Evolutionary conservation across 2,888 invertebrate genomes (phyloP).

Genomic region (Eupithecia subfuscata): DNA sequence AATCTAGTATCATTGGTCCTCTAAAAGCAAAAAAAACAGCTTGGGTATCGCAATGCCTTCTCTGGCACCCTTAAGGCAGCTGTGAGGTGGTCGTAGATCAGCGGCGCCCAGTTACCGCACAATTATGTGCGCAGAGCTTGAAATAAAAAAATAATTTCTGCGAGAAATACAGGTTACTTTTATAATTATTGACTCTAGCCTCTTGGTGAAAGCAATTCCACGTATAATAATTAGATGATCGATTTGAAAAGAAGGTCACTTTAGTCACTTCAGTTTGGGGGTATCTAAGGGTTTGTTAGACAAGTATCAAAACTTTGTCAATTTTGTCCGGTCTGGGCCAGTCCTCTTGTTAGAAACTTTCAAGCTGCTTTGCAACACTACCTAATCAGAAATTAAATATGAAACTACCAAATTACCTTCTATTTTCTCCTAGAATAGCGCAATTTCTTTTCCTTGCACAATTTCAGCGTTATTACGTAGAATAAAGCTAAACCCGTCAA

Average conservation of each 20-base stretch:
- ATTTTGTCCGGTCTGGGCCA: background rate
- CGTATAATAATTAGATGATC: background rate
- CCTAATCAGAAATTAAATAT: background rate
- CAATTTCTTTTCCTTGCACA: slow-evolving; percentile 16
- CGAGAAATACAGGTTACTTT: background rate
- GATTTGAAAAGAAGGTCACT: background rate
- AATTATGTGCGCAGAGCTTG: no score
- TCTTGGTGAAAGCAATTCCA: background rate
- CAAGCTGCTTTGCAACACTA: background rate
- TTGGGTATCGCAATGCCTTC: background rate
- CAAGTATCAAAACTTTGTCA: background rate
- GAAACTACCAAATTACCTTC: slow-evolving; percentile 18
- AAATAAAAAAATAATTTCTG: background rate
- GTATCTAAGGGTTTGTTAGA: slow-evolving; percentile 2
- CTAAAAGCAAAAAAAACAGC: background rate
- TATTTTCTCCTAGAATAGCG: slow-evolving; percentile 12
- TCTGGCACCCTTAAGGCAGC: background rate
- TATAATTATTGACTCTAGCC: background rate
- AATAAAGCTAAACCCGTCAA: slow-evolving; percentile 18
- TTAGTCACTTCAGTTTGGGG: background rate
- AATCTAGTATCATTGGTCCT: background rate
- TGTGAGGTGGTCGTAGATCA: background rate
- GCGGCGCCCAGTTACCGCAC: no score
- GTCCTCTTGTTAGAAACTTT: background rate
- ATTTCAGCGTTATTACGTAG: slow-evolving; percentile 21